Evolutionary conservation across 2,888 invertebrate species (phyloP).

Genomic region (Caenorhabditis sp.): DNA sequence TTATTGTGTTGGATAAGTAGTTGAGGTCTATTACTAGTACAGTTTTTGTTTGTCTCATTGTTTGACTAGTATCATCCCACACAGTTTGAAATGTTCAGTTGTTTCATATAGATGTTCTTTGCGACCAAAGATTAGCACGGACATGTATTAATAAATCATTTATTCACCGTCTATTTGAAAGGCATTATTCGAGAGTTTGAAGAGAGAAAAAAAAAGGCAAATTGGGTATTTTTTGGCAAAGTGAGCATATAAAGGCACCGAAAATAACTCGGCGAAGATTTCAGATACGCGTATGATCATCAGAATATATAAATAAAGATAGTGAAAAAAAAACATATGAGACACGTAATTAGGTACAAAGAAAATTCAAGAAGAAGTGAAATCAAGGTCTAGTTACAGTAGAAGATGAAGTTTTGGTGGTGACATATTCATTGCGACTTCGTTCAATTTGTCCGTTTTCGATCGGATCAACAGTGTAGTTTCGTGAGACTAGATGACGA

Average conservation of each 20-base stretch:
- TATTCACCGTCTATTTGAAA: not conserved
- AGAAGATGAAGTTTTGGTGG: constrained; percentile 36
- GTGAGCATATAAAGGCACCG: not conserved
- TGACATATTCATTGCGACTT: constrained; percentile 9
- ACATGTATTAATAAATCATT: not conserved
- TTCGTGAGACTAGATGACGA: constrained; percentile 11
- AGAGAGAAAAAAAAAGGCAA: not conserved
- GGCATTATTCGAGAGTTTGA: not conserved
- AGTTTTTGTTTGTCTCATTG: not conserved
- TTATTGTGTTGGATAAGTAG: not conserved
- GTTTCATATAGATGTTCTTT: no score
- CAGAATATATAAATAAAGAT: not conserved
- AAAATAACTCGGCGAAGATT: not conserved
- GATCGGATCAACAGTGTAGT: constrained; percentile 41
- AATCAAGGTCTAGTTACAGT: constrained; percentile 28
- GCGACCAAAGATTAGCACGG: no score
- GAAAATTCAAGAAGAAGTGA: not conserved
- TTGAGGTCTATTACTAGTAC: not conserved
- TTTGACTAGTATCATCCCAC: no score
- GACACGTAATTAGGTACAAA: not conserved
- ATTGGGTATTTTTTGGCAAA: not conserved
- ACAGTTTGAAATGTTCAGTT: no score
- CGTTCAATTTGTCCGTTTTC: constrained; percentile 37
- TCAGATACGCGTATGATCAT: not conserved
- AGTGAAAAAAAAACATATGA: no score